Percentiles rank a stretch among this genome's conserved stretches.
phyloP scores from a whole-genome alignment of 1,140 invertebrate genomes.

The Polypedilum vanderplanki region DNA sequence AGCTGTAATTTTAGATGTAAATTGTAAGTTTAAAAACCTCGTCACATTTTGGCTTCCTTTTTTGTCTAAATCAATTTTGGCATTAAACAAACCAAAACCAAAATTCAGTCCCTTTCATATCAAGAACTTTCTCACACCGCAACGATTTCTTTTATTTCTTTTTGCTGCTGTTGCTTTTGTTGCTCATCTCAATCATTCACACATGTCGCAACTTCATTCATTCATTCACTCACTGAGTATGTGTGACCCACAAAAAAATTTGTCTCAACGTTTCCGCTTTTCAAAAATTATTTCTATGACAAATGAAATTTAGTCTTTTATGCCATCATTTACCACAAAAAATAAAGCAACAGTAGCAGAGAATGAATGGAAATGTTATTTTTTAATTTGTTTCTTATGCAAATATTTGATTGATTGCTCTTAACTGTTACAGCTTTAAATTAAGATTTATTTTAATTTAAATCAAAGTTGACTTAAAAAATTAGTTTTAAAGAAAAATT shows the following conservation, averaged over 20 bases:
- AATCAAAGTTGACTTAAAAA: too few relatives aligned
- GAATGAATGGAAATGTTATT: too few relatives aligned
- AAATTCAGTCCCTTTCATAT: background rate
- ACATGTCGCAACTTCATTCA: background rate
- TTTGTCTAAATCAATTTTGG: background rate
- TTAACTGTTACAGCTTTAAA: too few relatives aligned
- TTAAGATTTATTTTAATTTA: too few relatives aligned
- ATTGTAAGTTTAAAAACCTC: constrained; percentile 60
- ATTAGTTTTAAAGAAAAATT: too few relatives aligned
- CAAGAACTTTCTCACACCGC: background rate
- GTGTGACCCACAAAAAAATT: background rate
- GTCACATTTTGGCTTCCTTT: background rate
- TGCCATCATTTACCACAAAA: constrained; percentile 21
- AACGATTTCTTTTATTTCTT: background rate
- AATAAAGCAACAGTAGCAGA: too few relatives aligned
- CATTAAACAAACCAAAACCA: too few relatives aligned
- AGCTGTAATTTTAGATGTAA: constrained; percentile 72
- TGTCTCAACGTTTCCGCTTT: background rate
- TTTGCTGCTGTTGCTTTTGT: background rate
- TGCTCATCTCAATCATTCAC: background rate
- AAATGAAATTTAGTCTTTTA: background rate
- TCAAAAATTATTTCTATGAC: background rate
- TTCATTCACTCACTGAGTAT: background rate
- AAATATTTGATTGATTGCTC: too few relatives aligned
- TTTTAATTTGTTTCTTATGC: too few relatives aligned